Base-by-base conservation (phyloP, 2,113 vertebrate species). In the Lycocorax pyrrhopterus region DNA sequence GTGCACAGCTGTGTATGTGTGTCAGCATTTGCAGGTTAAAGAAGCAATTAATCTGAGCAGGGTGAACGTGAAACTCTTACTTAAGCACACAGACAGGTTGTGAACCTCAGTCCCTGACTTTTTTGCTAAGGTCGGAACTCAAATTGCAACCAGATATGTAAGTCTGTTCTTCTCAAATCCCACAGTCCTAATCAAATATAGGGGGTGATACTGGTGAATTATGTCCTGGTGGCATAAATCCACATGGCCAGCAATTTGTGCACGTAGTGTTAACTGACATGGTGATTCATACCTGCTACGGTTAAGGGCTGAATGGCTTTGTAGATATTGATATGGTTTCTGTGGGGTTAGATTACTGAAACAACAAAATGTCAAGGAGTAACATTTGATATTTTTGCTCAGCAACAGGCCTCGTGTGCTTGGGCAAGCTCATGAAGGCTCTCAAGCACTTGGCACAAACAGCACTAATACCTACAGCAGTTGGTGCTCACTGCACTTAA, bases 21-120 rank as follows among this genome's bases (percentile, higher is more conserved):
- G 93, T 95, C 91, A 92, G 95, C 81, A 15, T 81, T 96, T 37
- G 37, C 95, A 94, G 91, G 96, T 97, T 96, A 97, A 97, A 97
- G 97, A 77, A 96, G 94, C 92, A 95, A 97, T 97, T 98, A 97
- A 95, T 95, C 81, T 95, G 78, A 97, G 94, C 92, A 94, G 93
- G 49, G 83, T 63, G 91, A 96, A 97, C 30, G 87, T 97, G 97
- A 97, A 94, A 68, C 89, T 95, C 43, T 89, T 97, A n/a, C 90
- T 96, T 95, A 97, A 90, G 82, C 69, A 49, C 5, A n/a, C 41
- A 12, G 35, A 80, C 69, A 91, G 90, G 87, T 56, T 52, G 51
- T 53, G 58, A 95, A 55, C 46, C 29, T 82, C 5, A 43, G 68
- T 52, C 41, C 39, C 29, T 0, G 35, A 49, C 73, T 63, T 79